These are phyloP conservation scores for Ommatoiulus sabulosus DNA, from an alignment of 2,888 invertebrate genomes.

Conservation along the genomic window DNA sequence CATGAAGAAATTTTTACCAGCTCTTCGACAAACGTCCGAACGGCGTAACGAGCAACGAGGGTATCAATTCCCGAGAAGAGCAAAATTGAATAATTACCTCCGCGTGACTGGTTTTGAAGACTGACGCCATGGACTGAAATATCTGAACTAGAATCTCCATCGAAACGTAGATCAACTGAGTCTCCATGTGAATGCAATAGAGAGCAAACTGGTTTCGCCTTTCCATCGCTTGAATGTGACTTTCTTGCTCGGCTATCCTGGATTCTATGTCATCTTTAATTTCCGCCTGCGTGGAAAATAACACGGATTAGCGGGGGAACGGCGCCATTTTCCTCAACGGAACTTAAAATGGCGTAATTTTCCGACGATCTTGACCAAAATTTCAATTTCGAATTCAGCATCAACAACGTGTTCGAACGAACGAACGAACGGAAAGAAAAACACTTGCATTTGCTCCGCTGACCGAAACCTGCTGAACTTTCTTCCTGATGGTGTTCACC, in stretches of 20 bases:
- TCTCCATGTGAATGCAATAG: conserved; percentile 69
- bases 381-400: no score
- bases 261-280: conserved; percentile 54
- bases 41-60: no score
- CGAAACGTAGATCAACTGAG: conserved; percentile 68
- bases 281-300: neutral
- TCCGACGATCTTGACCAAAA: no score
- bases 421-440: neutral
- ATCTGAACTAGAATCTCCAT: conserved; percentile 64
- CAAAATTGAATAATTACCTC: conserved; percentile 53
- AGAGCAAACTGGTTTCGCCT: conserved; percentile 68
- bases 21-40: no score
- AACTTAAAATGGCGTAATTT: no score
- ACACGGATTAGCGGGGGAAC: no score
- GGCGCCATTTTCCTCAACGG: no score
- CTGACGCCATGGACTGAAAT: conserved; percentile 60
- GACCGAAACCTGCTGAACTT: conserved; percentile 55
- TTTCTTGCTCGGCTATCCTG: conserved; percentile 65
- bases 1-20: no score
- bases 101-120: conserved; percentile 60
- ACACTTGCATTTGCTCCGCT: conserved; percentile 55
- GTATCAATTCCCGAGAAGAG: neutral
- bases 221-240: conserved; percentile 68
- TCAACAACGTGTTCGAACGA: no score
- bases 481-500: conserved; percentile 56